Evolutionary conservation across 2,797 vertebrate species (phyloP), one percentile per base, ranked within the genome.

Genomic region (Xyrichtys novacula): DNA sequence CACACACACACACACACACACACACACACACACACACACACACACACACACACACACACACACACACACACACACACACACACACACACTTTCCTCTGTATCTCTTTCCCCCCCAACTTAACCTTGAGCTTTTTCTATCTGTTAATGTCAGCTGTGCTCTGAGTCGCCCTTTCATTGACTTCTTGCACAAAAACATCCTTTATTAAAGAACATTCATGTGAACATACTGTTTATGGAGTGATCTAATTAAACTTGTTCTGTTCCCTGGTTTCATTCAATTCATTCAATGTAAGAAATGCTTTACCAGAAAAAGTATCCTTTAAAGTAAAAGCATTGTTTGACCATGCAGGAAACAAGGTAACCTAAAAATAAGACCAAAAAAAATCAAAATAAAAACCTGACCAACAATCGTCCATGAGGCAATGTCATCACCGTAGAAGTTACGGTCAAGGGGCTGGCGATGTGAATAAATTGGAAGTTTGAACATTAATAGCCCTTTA

Each of bases 11-110:
- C 53, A 43, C 53, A 48, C 32, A 67, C 53, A 43, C 53, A 48
- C 32, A 67, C 53, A 43, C 53, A 48, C 32, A 67, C 53, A 43
- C 53, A 48, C 32, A 67, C 53, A 43, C 53, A 48, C 32, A 67
- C 53, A 43, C 53, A 48, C 32, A 67, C 53, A 43, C 53, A 48
- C 32, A 67, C 53, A 43, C 53, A 48, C 32, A 67, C 53, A 43
- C 53, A 48, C 32, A 67, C 53, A 43, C 53, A 48, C 32, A 67
- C 53, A 43, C 53, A 48, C 32, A 67, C 53, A 43, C 53, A 48
- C 32, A 67, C 58, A 49, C 53, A 55, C 34, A 22, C 14, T 60
- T 65, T 62, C 64, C 61, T 65, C 31, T 28, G 28, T 29, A 19
- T 53, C 23, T 22, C 11, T 6, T 57, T 56, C 42, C 10, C 10